Conservation (phyloP, 2,113 vertebrate species). For the Neomonachus schauinslandi region DNA sequence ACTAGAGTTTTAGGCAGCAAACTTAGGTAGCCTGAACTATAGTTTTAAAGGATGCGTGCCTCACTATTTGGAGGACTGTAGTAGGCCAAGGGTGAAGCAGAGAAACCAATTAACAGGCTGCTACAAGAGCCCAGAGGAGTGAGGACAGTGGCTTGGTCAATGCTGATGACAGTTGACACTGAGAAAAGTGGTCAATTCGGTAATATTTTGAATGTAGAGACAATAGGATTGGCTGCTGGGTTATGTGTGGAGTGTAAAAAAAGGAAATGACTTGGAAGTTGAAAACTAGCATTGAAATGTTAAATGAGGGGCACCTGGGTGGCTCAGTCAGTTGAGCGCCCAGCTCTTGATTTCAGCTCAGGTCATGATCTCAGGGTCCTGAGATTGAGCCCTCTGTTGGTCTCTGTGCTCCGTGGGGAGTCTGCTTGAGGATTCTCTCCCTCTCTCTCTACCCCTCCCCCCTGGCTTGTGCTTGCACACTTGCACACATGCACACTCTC, state of each 20-base stretch:
- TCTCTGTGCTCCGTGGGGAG: background rate
- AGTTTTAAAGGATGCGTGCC: background rate
- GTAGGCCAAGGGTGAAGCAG: background rate
- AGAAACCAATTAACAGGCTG: background rate
- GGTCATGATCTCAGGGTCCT: background rate
- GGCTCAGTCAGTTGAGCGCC: background rate
- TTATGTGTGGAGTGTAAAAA: background rate
- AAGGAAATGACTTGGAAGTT: background rate
- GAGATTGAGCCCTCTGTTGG: background rate
- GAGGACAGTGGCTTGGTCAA: background rate
- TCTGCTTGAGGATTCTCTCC: background rate
- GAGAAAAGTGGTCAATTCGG: background rate
- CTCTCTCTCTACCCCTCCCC: background rate
- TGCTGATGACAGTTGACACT: background rate
- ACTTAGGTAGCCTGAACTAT: background rate
- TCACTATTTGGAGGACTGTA: background rate
- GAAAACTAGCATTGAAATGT: background rate
- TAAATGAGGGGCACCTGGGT: background rate
- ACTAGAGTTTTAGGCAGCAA: background rate
- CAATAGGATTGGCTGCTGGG: background rate
- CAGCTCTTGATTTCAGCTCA: background rate
- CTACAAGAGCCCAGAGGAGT: background rate
- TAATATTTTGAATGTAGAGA: background rate
- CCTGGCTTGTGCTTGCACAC: background rate
- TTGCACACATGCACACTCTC: background rate